phyloP scores from a whole-genome alignment of 2,888 invertebrate genomes.

The Idaea biselata region DNA sequence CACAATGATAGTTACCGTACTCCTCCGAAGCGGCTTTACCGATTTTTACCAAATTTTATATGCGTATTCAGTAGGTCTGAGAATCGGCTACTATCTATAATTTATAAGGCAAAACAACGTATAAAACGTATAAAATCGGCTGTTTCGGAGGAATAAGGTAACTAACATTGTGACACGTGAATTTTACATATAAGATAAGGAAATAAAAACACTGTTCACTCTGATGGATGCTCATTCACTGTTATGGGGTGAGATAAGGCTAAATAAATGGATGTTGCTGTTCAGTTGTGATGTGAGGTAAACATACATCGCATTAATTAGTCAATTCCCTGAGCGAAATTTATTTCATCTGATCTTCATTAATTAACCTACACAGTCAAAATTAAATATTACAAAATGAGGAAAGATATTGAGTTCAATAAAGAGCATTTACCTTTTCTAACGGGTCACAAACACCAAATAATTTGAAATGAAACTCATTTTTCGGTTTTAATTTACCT shows the following conservation, averaged over 20 bases:
- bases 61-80: no score
- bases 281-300: neutral
- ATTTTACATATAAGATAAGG: neutral
- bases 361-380: neutral
- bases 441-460: neutral
- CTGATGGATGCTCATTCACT: neutral
- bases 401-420: neutral
- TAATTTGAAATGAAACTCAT: no score
- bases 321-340: neutral
- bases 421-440: neutral
- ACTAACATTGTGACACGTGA: no score
- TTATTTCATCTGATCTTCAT: neutral
- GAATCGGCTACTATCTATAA: no score
- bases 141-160: no score
- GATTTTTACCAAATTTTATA: no score
- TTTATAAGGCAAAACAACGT: no score
- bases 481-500: no score
- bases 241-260: neutral
- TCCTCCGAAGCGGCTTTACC: no score
- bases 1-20: no score
- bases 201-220: neutral
- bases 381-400: neutral
- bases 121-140: no score
- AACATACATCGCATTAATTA: neutral
- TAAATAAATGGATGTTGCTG: neutral